Evolutionary conservation across 1,140 invertebrate genomes (phyloP).

Genomic region (Cryptotermes secundus): DNA sequence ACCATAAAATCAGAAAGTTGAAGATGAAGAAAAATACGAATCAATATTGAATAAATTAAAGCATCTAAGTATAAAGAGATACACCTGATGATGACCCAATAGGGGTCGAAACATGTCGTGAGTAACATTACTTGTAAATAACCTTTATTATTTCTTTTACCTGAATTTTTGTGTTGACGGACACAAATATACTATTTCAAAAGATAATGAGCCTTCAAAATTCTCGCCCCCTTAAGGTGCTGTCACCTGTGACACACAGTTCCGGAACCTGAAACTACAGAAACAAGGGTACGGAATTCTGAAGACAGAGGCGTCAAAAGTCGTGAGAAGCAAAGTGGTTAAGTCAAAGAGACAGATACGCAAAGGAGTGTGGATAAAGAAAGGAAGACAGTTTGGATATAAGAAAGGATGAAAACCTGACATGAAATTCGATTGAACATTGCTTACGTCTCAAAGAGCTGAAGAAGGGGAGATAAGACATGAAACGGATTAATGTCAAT

Average conservation of each 20-base stretch:
- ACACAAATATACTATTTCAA: too few species aligned
- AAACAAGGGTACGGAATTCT: not conserved
- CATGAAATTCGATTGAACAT: slow-evolving; percentile 7
- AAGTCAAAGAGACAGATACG: not conserved
- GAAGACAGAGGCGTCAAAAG: not conserved
- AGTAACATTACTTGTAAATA: too few species aligned
- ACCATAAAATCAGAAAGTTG: too few species aligned
- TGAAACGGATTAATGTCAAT: not conserved
- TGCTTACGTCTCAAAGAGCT: not conserved
- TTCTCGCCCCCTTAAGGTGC: too few species aligned
- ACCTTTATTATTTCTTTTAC: too few species aligned
- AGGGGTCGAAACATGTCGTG: too few species aligned
- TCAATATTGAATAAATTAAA: too few species aligned
- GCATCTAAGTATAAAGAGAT: too few species aligned
- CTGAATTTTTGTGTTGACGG: too few species aligned
- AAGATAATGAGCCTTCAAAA: not conserved
- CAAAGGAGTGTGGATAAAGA: not conserved
- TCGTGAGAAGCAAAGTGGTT: not conserved
- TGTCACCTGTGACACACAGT: not conserved
- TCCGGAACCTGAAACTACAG: not conserved
- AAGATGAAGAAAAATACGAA: too few species aligned
- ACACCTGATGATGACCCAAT: too few species aligned
- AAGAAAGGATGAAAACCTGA: not conserved
- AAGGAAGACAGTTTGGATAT: not conserved
- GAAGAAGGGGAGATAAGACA: not conserved